Base-by-base conservation (phyloP, 2,888 invertebrate species). In the Ephialtes manifestator region DNA sequence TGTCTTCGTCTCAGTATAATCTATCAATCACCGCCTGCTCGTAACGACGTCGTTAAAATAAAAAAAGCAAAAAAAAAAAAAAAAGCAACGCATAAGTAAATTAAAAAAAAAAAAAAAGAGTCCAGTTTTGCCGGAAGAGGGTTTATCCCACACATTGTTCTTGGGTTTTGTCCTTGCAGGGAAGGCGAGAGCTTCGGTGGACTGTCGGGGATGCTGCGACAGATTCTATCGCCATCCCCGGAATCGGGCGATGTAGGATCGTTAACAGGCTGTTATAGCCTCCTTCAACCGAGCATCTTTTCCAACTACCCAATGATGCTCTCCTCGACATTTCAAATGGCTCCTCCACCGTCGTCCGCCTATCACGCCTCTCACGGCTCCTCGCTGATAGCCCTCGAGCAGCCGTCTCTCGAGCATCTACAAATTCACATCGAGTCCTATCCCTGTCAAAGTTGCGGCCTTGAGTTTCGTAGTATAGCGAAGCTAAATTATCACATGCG, bases 151-250 rank as follows among this genome's bases (percentile, higher is more conserved):
- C 86, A 87, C 85, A 87, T 83, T 81, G 60, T 79, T 87, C 81
- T 86, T 87, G 83, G 86, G 90, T 93, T 92, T 92, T 93, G 90
- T 92, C 92, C 89, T 93, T 94, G 89, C 93, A 94, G 94, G 91
- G 93, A 93, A 83, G 90, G 90, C 84, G 94, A 93, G 85, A 92
- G 92, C 74, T 93, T 94, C 81, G 94, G 94, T 76, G 94, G 94
- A 89, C 92, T 94, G 77, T 94, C 94, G 43, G 94, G 94, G 86
- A 94, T 94, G 94, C 92, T 94, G 86, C 93, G 94, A 74, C 94
- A 94, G 85, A 94, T 94, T 83, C 91, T 94, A 24, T 94, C 94
- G 76, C 94, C 94, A 24, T 92, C 93, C 74, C 92, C 94, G 78
- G 93, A 93, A 88, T 91, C 90, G 81, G 91, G 90, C 20, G 93